Conservation (phyloP, 1,140 invertebrate species). For the Apocrypta bakeri region DNA sequence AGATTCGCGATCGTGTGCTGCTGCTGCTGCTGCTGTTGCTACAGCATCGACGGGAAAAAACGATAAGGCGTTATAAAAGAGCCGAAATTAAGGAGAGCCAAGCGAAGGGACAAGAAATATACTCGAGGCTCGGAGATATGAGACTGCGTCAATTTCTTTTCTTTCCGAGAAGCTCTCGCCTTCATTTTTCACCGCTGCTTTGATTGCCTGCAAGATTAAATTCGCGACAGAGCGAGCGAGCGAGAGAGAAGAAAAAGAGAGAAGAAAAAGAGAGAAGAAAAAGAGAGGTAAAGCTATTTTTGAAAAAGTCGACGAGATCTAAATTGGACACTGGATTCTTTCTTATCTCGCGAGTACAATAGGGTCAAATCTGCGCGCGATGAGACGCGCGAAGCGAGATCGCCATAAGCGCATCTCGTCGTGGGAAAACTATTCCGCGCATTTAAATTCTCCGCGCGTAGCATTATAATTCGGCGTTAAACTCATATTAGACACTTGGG, state of each 20-base stretch:
- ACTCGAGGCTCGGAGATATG: neutral
- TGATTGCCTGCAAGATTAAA: neutral
- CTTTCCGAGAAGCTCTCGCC: neutral
- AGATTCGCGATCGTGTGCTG: slow-evolving; percentile 9
- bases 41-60: slow-evolving; percentile 9
- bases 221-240: neutral
- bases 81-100: slow-evolving; percentile 13
- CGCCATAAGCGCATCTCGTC: neutral
- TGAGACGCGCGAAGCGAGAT: neutral
- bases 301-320: neutral
- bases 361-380: neutral
- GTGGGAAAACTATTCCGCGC: slow-evolving; percentile 1
- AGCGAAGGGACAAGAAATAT: neutral
- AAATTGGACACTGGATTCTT: neutral
- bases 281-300: too few relatives aligned
- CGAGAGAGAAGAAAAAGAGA: too few relatives aligned
- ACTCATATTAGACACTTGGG: neutral
- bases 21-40: neutral
- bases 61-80: slow-evolving; percentile 31
- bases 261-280: too few relatives aligned
- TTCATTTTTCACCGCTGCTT: neutral
- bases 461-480: neutral
- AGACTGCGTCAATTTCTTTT: neutral
- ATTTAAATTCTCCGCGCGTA: neutral
- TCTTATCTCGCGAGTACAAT: neutral